These are phyloP conservation scores for Tiliacea aurago DNA, from an alignment of 2,888 invertebrate species.

Conservation along the genomic window DNA sequence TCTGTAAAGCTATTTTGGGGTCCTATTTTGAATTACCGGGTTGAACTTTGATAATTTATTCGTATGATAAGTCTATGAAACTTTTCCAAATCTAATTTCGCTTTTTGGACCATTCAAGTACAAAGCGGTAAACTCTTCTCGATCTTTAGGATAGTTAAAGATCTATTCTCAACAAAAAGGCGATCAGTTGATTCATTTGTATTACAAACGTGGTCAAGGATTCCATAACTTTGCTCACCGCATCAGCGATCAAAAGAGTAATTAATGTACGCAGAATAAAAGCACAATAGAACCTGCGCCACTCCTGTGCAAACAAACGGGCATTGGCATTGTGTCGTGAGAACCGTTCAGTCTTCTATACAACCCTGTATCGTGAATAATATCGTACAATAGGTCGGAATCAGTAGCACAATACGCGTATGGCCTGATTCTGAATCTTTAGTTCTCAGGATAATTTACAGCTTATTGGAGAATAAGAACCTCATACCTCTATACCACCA, in stretches of 20 bases:
- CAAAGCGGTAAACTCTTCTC: neutral
- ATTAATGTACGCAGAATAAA: conserved; percentile 30
- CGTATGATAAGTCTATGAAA: neutral
- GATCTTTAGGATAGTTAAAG: neutral
- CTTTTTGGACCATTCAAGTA: neutral
- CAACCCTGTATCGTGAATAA: conserved; percentile 40
- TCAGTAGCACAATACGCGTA: conserved; percentile 16
- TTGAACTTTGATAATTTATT: neutral
- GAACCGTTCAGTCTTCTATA: conserved; percentile 40
- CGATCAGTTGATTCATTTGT: neutral
- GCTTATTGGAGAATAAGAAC: conserved; percentile 4
- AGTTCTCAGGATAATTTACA: conserved; percentile 9
- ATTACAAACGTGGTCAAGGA: conserved; percentile 4
- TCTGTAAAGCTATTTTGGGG: neutral
- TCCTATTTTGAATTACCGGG: neutral
- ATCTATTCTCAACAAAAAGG: neutral
- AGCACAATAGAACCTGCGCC: conserved; percentile 27
- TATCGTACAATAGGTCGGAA: conserved; percentile 47
- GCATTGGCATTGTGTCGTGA: conserved; percentile 40
- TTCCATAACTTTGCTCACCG: conserved; percentile 11
- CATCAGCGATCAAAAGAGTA: conserved; percentile 26
- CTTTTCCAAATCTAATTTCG: neutral
- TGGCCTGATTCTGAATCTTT: conserved; percentile 7
- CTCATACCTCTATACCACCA: conserved; percentile 17
- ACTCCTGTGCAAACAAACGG: conserved; percentile 41